Evolutionary conservation across 2,113 vertebrate species (phyloP).

Genomic region (Mesitornis unicolor): DNA sequence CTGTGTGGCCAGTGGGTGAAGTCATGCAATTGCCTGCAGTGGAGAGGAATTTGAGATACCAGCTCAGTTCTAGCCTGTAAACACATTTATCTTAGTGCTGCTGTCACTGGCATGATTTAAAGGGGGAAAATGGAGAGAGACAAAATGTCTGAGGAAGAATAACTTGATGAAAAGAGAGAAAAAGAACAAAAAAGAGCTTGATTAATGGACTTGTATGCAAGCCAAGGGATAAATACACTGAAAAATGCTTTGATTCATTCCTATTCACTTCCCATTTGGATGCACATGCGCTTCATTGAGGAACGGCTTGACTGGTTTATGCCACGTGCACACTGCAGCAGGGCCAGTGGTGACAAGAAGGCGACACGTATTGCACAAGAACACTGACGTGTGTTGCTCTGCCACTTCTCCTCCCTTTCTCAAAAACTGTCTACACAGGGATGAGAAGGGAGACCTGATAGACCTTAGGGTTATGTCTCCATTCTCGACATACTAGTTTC

Average conservation of each 20-base stretch:
- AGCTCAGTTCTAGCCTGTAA: background rate
- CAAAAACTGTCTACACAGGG: background rate
- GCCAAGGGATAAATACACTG: background rate
- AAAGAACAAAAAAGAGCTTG: background rate
- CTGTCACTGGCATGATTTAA: background rate
- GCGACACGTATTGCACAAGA: no score
- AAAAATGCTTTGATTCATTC: background rate
- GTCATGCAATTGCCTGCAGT: background rate
- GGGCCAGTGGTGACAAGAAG: rapidly evolving
- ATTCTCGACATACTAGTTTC: background rate
- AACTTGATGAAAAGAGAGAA: background rate
- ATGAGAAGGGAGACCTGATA: background rate
- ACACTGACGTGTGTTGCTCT: background rate
- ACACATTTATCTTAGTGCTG: slow-evolving; percentile 32
- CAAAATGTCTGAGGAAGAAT: background rate
- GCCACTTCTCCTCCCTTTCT: background rate
- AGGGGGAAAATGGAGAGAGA: background rate
- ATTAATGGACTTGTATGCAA: background rate
- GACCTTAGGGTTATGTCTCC: background rate
- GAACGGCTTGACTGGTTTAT: background rate
- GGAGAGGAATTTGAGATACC: background rate
- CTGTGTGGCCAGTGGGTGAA: background rate
- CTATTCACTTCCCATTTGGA: background rate
- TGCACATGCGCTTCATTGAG: background rate
- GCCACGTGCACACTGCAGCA: background rate